Conservation (phyloP, 2,888 invertebrate species). For the Scelioninae gen. 2 region DNA sequence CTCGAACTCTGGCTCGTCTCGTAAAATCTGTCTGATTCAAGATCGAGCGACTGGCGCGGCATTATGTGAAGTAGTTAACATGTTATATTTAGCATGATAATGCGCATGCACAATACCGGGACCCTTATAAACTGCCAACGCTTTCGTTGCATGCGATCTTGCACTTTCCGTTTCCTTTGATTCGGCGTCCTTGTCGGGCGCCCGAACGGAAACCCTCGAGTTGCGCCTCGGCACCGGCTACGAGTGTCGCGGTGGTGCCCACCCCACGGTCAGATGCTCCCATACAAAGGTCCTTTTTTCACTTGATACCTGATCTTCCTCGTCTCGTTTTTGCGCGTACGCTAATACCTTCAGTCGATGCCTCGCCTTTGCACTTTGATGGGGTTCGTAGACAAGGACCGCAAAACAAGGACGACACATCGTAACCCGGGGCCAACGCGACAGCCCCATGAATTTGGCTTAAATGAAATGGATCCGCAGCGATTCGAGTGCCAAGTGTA, state of each 20-base stretch:
- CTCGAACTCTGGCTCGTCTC: conserved; percentile 40
- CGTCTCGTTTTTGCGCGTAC: conserved; percentile 63
- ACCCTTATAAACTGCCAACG: conserved; percentile 75
- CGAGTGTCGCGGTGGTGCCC: conserved; percentile 63
- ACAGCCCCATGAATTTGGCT: conserved; percentile 74
- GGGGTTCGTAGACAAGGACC: conserved; percentile 47
- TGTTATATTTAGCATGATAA: conserved; percentile 76
- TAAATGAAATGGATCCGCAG: conserved; percentile 74
- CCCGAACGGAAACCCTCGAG: conserved; percentile 47
- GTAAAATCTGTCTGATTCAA: conserved; percentile 50
- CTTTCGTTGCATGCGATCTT: conserved; percentile 64
- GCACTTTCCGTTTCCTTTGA: conserved; percentile 63
- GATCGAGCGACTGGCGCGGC: conserved; percentile 56
- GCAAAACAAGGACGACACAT: conserved; percentile 34
- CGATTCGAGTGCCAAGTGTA: conserved; percentile 60
- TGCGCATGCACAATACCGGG: conserved; percentile 73
- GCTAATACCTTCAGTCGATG: conserved; percentile 41
- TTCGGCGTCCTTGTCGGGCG: conserved; percentile 56
- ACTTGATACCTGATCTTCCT: conserved; percentile 73
- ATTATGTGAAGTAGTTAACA: conserved; percentile 83
- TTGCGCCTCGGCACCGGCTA: conserved; percentile 51
- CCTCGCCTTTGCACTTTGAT: conserved; percentile 52
- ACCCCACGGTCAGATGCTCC: conserved; percentile 75
- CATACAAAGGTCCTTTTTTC: conserved; percentile 72
- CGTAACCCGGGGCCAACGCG: conserved; percentile 64